phyloP scores from a whole-genome alignment of 2,888 invertebrate species.

The Congeria kusceri region DNA sequence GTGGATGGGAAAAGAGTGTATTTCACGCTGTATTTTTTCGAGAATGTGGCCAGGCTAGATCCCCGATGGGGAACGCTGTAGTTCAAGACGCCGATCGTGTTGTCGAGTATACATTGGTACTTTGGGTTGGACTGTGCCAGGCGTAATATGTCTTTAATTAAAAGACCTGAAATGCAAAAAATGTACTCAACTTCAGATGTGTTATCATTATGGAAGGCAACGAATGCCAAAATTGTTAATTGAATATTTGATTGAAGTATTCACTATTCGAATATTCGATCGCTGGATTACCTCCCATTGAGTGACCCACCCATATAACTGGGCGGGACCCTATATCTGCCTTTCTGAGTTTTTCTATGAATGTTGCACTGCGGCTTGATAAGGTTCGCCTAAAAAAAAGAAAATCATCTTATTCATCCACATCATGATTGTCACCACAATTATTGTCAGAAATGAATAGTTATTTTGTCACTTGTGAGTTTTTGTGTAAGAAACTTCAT shows the following conservation, averaged over 20 bases:
- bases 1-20: conserved; percentile 94
- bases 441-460: too few species aligned
- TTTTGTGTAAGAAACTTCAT: too few species aligned
- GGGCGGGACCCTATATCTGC: conserved; percentile 94
- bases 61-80: conserved; percentile 96
- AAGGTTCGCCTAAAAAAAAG: conserved; percentile 75
- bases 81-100: conserved; percentile 94
- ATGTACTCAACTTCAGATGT: not conserved
- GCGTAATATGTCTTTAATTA: conserved; percentile 94
- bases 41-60: conserved; percentile 89
- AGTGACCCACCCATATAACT: conserved; percentile 95
- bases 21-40: conserved; percentile 89
- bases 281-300: conserved; percentile 91
- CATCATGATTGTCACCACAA: too few species aligned
- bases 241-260: too few species aligned
- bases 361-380: conserved; percentile 69
- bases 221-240: too few species aligned
- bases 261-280: too few species aligned
- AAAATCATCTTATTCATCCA: too few species aligned
- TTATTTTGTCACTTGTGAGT: too few species aligned
- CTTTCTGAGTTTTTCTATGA: conserved; percentile 88
- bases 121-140: conserved; percentile 84
- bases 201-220: too few species aligned
- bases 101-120: conserved; percentile 88
- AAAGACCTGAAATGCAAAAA: conserved; percentile 87